Conservation (phyloP, 2,113 vertebrate genomes). For the Cebidichthys violaceus region DNA sequence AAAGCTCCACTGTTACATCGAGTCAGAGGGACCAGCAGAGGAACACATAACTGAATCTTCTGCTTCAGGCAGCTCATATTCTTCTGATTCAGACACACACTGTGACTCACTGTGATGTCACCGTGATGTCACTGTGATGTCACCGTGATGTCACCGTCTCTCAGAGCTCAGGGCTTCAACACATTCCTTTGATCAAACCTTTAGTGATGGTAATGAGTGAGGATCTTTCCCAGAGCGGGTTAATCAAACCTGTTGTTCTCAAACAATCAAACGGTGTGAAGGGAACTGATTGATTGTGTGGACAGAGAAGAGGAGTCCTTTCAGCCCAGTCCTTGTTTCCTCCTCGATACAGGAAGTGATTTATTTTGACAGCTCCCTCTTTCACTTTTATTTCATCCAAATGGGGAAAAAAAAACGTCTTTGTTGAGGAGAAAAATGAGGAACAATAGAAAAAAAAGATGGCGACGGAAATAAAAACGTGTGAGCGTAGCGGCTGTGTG, state of each 20-base stretch:
- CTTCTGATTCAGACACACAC: no score
- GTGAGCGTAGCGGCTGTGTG: slow-evolving; percentile 28
- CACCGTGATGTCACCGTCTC: slow-evolving; percentile 16
- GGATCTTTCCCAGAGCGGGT: slow-evolving; percentile 65
- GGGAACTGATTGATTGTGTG: slow-evolving; percentile 70
- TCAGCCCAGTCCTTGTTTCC: slow-evolving; percentile 53
- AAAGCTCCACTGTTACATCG: neutral
- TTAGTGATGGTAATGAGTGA: slow-evolving; percentile 77
- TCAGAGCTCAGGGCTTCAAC: slow-evolving; percentile 21
- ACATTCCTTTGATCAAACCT: slow-evolving; percentile 64
- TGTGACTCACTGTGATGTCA: no score
- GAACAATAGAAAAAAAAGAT: slow-evolving; percentile 34
- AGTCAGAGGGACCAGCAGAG: neutral
- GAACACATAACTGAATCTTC: neutral
- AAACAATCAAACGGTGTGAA: slow-evolving; percentile 61
- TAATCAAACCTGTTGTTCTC: slow-evolving; percentile 74
- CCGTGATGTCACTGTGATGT: no score
- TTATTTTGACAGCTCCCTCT: slow-evolving; percentile 81
- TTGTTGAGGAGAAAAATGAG: slow-evolving; percentile 50
- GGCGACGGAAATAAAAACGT: slow-evolving; percentile 18
- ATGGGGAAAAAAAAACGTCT: slow-evolving; percentile 62
- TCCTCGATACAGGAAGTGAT: slow-evolving; percentile 67
- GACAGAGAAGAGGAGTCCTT: slow-evolving; percentile 9
- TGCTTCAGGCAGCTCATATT: neutral
- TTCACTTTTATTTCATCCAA: slow-evolving; percentile 71